These are phyloP conservation scores for Leptura quadrifasciata DNA, from an alignment of 2,888 invertebrate species.

Conservation along the genomic window DNA sequence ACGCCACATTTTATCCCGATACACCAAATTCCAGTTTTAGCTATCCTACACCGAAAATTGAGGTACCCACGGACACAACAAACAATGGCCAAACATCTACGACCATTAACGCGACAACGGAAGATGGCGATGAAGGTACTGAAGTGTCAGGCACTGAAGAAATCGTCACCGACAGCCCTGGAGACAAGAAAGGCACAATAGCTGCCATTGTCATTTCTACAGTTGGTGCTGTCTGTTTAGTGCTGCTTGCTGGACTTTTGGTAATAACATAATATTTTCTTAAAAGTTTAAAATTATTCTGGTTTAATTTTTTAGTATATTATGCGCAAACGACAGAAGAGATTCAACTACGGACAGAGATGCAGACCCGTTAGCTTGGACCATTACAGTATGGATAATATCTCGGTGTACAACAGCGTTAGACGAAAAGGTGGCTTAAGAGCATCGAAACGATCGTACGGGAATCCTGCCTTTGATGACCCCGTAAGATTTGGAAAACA, in stretches of 20 bases:
- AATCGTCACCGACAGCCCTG: slow-evolving; percentile 66
- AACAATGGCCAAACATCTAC: neutral
- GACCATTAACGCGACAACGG: slow-evolving; percentile 64
- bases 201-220: slow-evolving; percentile 89
- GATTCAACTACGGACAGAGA: slow-evolving; percentile 88
- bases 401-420: slow-evolving; percentile 87
- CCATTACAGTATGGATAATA: slow-evolving; percentile 92
- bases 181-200: slow-evolving; percentile 80
- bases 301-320: slow-evolving; percentile 79
- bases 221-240: slow-evolving; percentile 85
- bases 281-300: slow-evolving; percentile 22
- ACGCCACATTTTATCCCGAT: slow-evolving; percentile 66
- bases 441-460: slow-evolving; percentile 90
- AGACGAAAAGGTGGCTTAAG: slow-evolving; percentile 85
- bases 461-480: slow-evolving; percentile 94
- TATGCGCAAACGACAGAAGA: slow-evolving; percentile 87
- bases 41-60: slow-evolving; percentile 57
- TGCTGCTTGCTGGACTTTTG: slow-evolving; percentile 85
- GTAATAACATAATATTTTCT: slow-evolving; percentile 72
- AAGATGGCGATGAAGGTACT: slow-evolving; percentile 62
- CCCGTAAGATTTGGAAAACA: slow-evolving; percentile 81
- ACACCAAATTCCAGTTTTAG: slow-evolving; percentile 68
- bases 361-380: slow-evolving; percentile 92
- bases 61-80: neutral
- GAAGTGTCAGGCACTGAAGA: slow-evolving; percentile 70